phyloP scores from a whole-genome alignment of 2,797 vertebrate species.

The Chaetodon trifasciatus region DNA sequence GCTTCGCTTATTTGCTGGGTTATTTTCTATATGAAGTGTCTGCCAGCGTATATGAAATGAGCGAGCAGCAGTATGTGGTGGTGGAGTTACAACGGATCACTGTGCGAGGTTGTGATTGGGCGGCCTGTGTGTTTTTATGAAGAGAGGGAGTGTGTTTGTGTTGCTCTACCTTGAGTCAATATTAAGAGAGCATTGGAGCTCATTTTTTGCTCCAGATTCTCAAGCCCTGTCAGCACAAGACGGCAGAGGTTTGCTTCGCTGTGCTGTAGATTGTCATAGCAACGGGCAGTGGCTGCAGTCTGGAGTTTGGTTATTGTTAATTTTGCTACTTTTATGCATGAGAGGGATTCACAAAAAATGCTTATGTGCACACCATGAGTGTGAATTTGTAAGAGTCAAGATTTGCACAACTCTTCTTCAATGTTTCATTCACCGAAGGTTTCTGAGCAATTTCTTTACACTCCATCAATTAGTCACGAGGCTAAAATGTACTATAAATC shows the following conservation, averaged over 20 bases:
- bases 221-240: slow-evolving; percentile 13
- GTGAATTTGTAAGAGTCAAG: background rate
- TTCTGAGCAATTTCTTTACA: background rate
- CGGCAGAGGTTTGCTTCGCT: background rate
- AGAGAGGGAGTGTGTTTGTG: slow-evolving; percentile 64
- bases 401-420: background rate
- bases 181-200: slow-evolving; percentile 58
- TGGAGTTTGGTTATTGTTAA: background rate
- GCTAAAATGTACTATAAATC: no score
- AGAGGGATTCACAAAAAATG: background rate
- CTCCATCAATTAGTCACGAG: background rate
- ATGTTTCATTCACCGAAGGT: background rate
- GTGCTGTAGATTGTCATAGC: background rate
- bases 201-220: slow-evolving; percentile 45
- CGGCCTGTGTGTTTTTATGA: slow-evolving; percentile 36
- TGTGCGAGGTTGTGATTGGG: slow-evolving; percentile 61
- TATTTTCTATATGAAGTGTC: slow-evolving; percentile 67
- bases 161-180: slow-evolving; percentile 76
- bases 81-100: slow-evolving; percentile 67
- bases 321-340: background rate
- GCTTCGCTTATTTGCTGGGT: slow-evolving; percentile 55
- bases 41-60: slow-evolving; percentile 66
- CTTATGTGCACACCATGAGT: background rate
- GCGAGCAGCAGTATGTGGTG: slow-evolving; percentile 16
- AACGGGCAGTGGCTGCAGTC: background rate